Percentiles rank a stretch among this genome's conserved stretches.
Evolutionary conservation across 2,888 invertebrate genomes (phyloP).

Genomic region (Patella depressa): DNA sequence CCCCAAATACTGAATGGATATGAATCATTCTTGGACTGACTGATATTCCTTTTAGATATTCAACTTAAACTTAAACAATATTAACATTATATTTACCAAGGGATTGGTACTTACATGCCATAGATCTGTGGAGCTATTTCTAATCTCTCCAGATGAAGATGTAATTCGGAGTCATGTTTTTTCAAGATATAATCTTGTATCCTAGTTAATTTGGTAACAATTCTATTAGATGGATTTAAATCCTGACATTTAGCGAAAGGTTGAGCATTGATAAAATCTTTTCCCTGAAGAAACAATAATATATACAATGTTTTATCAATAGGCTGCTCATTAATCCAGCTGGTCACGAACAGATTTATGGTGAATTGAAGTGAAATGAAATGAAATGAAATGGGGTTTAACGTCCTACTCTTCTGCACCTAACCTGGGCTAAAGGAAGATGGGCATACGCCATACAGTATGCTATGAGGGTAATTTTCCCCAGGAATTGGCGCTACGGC

Average conservation of each 20-base stretch:
- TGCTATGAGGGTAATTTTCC: too few relatives aligned
- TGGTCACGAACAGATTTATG: not conserved
- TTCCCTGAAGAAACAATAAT: conserved; percentile 26
- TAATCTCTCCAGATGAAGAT: conserved; percentile 78
- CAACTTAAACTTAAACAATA: too few relatives aligned
- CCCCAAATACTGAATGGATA: too few relatives aligned
- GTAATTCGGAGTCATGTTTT: conserved; percentile 77
- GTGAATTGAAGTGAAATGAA: not conserved
- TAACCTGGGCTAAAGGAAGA: too few relatives aligned
- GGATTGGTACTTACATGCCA: conserved; percentile 80
- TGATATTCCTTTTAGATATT: too few relatives aligned
- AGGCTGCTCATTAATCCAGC: too few relatives aligned
- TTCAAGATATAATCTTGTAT: conserved; percentile 78
- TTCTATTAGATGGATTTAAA: conserved; percentile 69
- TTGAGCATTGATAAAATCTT: conserved; percentile 44
- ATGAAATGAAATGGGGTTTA: not conserved
- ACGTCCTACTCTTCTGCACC: too few relatives aligned
- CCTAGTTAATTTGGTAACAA: conserved; percentile 72
- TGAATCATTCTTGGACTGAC: too few relatives aligned
- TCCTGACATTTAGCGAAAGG: conserved; percentile 71
- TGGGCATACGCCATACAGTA: too few relatives aligned
- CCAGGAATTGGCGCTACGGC: too few relatives aligned
- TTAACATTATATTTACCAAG: too few relatives aligned
- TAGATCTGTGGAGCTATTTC: conserved; percentile 88
- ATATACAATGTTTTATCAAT: not conserved